These are phyloP conservation scores for Echinarachnius parma DNA, from an alignment of 53 echinoderm and acorn worm genomes.

Conservation along the genomic window DNA sequence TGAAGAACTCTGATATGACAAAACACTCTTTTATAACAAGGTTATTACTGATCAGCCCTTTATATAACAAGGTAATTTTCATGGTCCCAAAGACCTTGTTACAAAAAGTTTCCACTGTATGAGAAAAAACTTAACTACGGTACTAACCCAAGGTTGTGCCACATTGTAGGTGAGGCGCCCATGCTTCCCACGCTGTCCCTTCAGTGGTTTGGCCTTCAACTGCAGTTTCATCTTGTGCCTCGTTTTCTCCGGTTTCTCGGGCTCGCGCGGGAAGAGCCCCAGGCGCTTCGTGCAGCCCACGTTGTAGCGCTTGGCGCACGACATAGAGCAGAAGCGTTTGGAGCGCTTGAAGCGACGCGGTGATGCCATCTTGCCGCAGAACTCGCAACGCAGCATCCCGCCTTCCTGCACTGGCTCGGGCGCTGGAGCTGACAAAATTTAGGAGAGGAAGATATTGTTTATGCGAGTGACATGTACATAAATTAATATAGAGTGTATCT, in stretches of 20 bases:
- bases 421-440: slow-evolving; percentile 7
- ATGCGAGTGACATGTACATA: too few species aligned
- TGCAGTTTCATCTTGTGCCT: slow-evolving; percentile 82
- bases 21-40: too few species aligned
- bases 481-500: too few species aligned
- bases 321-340: slow-evolving; percentile 93
- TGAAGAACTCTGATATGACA: too few species aligned
- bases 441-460: not conserved
- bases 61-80: too few species aligned
- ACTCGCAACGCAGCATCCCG: slow-evolving; percentile 76
- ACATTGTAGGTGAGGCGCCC: slow-evolving; percentile 94
- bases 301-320: slow-evolving; percentile 98
- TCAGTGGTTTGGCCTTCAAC: slow-evolving; percentile 74
- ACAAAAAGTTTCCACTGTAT: too few species aligned
- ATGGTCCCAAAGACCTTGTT: too few species aligned
- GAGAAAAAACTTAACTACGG: not conserved
- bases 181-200: slow-evolving; percentile 83
- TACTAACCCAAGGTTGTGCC: slow-evolving; percentile 72
- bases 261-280: slow-evolving; percentile 80
- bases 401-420: slow-evolving; percentile 32
- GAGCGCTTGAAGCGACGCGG: slow-evolving; percentile 92
- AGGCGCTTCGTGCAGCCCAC: slow-evolving; percentile 93
- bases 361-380: slow-evolving; percentile 92
- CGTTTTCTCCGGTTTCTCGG: slow-evolving; percentile 65
- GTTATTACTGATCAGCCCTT: too few species aligned